Percentiles rank a stretch among this genome's conserved stretches.
Evolutionary conservation across 1,140 invertebrate species (phyloP).

Genomic region (Diuraphis noxia): DNA sequence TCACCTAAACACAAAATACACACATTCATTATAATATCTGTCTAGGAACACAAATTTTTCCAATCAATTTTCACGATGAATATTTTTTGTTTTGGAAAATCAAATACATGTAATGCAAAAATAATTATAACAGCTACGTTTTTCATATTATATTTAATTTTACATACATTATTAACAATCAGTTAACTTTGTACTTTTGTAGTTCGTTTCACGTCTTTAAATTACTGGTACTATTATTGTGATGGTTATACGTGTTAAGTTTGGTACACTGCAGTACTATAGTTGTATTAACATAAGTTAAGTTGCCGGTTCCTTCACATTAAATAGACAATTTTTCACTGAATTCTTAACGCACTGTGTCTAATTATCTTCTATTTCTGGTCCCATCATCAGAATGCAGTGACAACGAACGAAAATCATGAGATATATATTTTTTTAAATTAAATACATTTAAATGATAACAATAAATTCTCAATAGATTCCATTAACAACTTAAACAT

Average conservation of each 20-base stretch:
- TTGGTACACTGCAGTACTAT: neutral
- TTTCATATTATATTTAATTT: neutral
- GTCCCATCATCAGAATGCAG: neutral
- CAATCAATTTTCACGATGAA: neutral
- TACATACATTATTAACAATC: neutral
- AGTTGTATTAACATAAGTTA: neutral
- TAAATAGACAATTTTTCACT: neutral
- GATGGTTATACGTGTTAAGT: neutral
- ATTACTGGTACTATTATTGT: neutral
- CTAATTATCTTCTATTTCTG: neutral
- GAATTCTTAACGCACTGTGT: neutral
- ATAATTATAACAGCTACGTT: neutral
- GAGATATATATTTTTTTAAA: neutral
- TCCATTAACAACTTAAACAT: neutral
- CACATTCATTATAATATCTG: neutral
- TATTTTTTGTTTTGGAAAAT: neutral
- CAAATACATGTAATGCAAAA: neutral
- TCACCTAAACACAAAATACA: slow-evolving; percentile 68
- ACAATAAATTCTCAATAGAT: neutral
- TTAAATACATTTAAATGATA: neutral
- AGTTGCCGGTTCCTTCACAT: neutral
- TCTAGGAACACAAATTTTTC: neutral
- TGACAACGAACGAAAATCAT: neutral
- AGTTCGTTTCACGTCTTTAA: neutral
- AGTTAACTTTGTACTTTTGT: too few relatives aligned